Evolutionary conservation across 1,140 invertebrate species (phyloP), one percentile per base, ranked within the genome.

Genomic region (Platorchestia sp.): DNA sequence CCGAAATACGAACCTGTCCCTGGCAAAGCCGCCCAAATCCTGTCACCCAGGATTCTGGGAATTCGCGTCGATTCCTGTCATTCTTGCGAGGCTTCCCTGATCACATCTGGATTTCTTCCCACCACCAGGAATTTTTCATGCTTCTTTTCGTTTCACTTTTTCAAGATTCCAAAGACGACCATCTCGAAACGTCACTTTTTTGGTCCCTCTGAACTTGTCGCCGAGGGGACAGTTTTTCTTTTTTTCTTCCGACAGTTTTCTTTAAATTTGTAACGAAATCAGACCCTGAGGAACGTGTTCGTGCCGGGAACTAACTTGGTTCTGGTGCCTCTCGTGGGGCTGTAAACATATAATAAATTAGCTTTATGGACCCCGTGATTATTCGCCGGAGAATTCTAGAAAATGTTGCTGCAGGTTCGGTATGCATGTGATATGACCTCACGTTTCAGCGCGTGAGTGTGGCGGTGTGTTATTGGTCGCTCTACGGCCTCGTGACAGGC

Each of bases 61-160:
- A 89, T 89, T 42, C 87, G 3, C 41, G 87, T 44, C 43, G 87
- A 89, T 89, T 89, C 41, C 87, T 42, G 87, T 27, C 87, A 89
- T 89, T 89, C 87, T 44, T 89, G 87, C 87, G 36, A 89, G 43
- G 87, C 87, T 89, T 44, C 87, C 14, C 87, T 89, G 87, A 89
- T 89, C 87, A 89, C 87, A 89, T 89, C 87, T 89, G 87, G 87
- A 89, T 89, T 89, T 89, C 87, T 89, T 89, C 87, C 87, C 87
- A 89, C 87, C 87, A 44, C n/a, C 5, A 40, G 41, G 87, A 43
- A 89, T 42, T 89, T 89, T 89, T 89, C 41, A 42, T 0, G 5
- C n/a, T 43, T 44, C 27, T 89, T 89, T 44, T 44, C 10, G n/a
- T 89, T 42, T 42, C 43, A 42, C 43, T 89, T 89, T 41, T 42